Evolutionary conservation across 2,113 vertebrate genomes (phyloP).

Genomic region (Melanocharis versteri): DNA sequence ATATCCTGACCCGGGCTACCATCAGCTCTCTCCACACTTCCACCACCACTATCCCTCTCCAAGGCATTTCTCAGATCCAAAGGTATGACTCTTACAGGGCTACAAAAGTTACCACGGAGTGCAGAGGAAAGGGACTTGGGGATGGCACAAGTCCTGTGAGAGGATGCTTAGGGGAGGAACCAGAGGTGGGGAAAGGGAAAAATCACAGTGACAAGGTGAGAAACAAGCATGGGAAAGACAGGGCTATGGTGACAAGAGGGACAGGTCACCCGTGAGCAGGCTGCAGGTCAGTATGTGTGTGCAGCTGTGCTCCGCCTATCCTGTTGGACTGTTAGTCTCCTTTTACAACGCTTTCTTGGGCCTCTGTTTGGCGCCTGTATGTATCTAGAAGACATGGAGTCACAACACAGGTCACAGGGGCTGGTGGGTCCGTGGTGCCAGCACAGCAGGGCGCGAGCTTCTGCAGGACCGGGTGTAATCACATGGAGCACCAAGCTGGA

Average conservation of each 20-base stretch:
- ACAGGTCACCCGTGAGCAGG: neutral
- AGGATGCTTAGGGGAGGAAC: neutral
- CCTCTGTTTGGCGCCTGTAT: neutral
- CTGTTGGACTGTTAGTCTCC: neutral
- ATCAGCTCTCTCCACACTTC: fast-evolving
- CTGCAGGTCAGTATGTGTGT: fast-evolving
- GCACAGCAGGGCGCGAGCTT: fast-evolving
- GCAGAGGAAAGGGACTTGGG: neutral
- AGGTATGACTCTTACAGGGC: neutral
- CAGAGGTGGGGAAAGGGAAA: neutral
- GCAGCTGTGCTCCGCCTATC: neutral
- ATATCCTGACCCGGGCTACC: neutral
- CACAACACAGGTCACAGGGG: neutral
- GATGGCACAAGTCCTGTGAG: neutral
- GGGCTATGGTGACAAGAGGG: neutral
- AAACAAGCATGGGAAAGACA: neutral
- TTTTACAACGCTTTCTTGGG: neutral
- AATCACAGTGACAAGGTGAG: neutral
- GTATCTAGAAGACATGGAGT: neutral
- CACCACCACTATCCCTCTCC: fast-evolving
- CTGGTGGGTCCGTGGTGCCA: fast-evolving
- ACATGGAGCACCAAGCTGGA: fast-evolving
- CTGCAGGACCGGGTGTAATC: neutral
- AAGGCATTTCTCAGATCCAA: neutral
- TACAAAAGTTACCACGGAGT: neutral